Evolutionary conservation across 2,888 invertebrate species (phyloP).

Genomic region (Euphydryas editha): DNA sequence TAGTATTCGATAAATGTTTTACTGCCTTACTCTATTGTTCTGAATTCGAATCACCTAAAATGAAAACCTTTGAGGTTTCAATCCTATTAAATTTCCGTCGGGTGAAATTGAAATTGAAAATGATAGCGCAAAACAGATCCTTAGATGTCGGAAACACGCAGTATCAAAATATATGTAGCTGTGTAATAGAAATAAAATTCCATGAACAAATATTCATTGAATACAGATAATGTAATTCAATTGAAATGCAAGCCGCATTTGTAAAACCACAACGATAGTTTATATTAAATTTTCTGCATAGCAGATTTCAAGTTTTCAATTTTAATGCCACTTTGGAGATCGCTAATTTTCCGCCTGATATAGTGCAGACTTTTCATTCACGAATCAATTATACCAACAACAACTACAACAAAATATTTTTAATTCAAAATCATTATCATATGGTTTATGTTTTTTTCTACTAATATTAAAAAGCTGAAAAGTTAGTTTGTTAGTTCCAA

Average conservation of each 20-base stretch:
- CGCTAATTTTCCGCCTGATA: not conserved
- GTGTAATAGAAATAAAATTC: conserved; percentile 20
- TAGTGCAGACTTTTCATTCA: not conserved
- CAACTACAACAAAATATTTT: not conserved
- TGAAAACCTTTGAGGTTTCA: conserved; percentile 20
- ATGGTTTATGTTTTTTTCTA: not conserved
- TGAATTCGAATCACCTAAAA: not conserved
- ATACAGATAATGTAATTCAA: conserved; percentile 8
- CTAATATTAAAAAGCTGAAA: no score
- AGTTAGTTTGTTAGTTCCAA: no score
- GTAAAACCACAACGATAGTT: conserved; percentile 9
- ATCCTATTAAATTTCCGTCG: conserved; percentile 15
- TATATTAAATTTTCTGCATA: conserved; percentile 8
- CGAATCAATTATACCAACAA: not conserved
- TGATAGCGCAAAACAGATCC: conserved; percentile 4
- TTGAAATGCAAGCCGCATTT: conserved; percentile 19
- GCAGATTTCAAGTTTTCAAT: conserved; percentile 9
- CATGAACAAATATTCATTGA: conserved; percentile 13
- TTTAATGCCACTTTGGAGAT: not conserved
- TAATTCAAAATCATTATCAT: not conserved
- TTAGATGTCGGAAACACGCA: conserved; percentile 18
- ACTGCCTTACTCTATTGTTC: not conserved
- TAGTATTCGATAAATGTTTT: not conserved
- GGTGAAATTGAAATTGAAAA: conserved; percentile 2
- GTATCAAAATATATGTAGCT: not conserved